phyloP scores from a whole-genome alignment of 2,797 vertebrate species.

The Gouania willdenowi region DNA sequence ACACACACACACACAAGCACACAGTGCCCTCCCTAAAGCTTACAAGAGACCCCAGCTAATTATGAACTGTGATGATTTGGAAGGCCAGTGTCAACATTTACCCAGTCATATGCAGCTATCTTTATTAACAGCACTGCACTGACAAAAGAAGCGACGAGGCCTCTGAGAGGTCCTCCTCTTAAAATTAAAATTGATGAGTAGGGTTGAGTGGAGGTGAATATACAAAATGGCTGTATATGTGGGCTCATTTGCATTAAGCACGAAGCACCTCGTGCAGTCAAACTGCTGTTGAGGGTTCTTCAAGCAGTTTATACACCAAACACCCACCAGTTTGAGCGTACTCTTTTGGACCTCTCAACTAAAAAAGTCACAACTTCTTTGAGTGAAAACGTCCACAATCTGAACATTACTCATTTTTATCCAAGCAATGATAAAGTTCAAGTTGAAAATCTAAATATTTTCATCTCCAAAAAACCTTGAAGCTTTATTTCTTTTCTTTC shows the following conservation, averaged over 20 bases:
- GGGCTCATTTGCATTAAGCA: slow-evolving; percentile 79
- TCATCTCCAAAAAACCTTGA: too few species aligned
- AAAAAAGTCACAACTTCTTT: slow-evolving; percentile 32
- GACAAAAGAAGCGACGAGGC: slow-evolving; percentile 60
- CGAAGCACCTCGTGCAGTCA: slow-evolving; percentile 68
- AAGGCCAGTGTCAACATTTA: slow-evolving; percentile 76
- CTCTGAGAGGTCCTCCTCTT: slow-evolving; percentile 70
- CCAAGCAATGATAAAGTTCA: too few species aligned
- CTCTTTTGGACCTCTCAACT: slow-evolving; percentile 24
- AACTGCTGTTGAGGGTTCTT: slow-evolving; percentile 61
- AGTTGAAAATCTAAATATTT: too few species aligned
- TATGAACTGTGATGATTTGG: slow-evolving; percentile 62
- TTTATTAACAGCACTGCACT: slow-evolving; percentile 66
- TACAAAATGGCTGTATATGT: slow-evolving; percentile 63
- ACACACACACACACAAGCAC: slow-evolving; percentile 51
- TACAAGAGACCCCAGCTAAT: slow-evolving; percentile 54
- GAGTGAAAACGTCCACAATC: too few species aligned
- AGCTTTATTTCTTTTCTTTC: slow-evolving; percentile 5
- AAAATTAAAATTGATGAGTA: slow-evolving; percentile 80
- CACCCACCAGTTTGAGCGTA: slow-evolving; percentile 57
- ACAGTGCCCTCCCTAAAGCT: slow-evolving; percentile 47
- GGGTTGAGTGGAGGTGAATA: slow-evolving; percentile 66
- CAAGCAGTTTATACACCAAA: slow-evolving; percentile 51
- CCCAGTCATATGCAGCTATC: slow-evolving; percentile 64
- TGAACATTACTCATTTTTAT: too few species aligned